Evolutionary conservation across 1,140 invertebrate genomes (phyloP).

Genomic region (Plodia interpunctella): DNA sequence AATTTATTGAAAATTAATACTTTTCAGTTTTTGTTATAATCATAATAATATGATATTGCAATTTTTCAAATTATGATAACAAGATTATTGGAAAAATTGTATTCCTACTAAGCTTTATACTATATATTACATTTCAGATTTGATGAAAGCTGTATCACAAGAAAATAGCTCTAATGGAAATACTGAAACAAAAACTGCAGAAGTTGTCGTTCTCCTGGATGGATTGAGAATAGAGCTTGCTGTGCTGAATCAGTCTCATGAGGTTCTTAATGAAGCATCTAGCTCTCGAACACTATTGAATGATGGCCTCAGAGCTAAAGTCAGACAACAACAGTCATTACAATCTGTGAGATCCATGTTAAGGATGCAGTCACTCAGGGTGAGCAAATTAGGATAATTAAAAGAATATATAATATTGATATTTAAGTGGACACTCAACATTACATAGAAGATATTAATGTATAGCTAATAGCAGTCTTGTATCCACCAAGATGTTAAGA

Average conservation of each 20-base stretch:
- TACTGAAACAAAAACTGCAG: slow-evolving; percentile 59
- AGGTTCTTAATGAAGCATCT: slow-evolving; percentile 45
- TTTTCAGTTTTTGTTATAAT: no score
- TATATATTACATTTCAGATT: slow-evolving; percentile 45
- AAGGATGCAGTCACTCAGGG: slow-evolving; percentile 47
- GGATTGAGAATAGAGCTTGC: slow-evolving; percentile 61
- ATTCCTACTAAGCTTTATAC: no score
- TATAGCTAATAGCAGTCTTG: no score
- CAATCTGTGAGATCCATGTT: slow-evolving; percentile 49
- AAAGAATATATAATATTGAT: no score
- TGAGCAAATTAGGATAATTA: slow-evolving; percentile 31
- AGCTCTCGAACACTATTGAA: slow-evolving; percentile 79
- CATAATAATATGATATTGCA: no score
- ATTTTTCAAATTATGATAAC: no score
- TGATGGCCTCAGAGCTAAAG: slow-evolving; percentile 82
- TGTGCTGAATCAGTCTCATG: slow-evolving; percentile 51
- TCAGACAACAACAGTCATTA: slow-evolving; percentile 77
- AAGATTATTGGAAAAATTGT: no score
- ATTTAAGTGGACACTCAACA: no score
- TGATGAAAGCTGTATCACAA: slow-evolving; percentile 63
- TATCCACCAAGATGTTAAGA: no score
- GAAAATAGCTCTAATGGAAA: slow-evolving; percentile 47
- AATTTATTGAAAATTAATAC: no score
- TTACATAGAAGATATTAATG: no score
- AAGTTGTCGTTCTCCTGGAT: slow-evolving; percentile 58